These are phyloP conservation scores for Leucophora obtusa DNA, from an alignment of 2,888 invertebrate genomes.

Conservation along the genomic window DNA sequence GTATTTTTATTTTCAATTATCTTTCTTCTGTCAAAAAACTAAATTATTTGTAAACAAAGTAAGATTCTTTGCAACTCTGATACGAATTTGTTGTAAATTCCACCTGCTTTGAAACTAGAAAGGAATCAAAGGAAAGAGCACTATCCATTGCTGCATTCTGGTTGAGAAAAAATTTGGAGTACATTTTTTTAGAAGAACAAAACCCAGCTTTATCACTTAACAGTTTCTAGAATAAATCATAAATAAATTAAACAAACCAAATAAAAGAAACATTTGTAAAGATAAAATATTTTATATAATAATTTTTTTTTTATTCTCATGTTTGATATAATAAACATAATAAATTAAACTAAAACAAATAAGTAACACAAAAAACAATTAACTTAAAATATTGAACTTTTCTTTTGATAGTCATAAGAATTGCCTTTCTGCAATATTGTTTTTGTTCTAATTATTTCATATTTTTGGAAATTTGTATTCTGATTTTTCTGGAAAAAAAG, in stretches of 20 bases:
- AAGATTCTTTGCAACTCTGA: too few species aligned
- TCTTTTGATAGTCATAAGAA: conserved; percentile 43
- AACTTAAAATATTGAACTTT: conserved; percentile 20
- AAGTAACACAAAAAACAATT: conserved; percentile 48
- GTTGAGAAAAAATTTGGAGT: too few species aligned
- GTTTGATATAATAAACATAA: conserved; percentile 23
- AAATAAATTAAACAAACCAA: conserved; percentile 16
- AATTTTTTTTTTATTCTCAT: neutral
- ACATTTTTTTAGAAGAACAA: too few species aligned
- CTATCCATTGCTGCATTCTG: too few species aligned
- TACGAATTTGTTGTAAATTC: too few species aligned
- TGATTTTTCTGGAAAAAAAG: neutral
- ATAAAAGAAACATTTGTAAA: conserved; percentile 31
- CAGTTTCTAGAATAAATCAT: conserved; percentile 1
- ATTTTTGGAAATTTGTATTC: conserved; percentile 22
- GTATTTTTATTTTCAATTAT: too few species aligned
- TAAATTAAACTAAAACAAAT: conserved; percentile 48
- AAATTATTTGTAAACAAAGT: too few species aligned
- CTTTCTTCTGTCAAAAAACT: too few species aligned
- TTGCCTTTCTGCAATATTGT: conserved; percentile 40
- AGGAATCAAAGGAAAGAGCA: too few species aligned
- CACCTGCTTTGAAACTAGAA: too few species aligned
- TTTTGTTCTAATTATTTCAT: neutral
- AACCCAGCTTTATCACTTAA: too few species aligned
- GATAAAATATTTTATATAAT: neutral